These are phyloP conservation scores for Lepisosteus oculatus DNA, from an alignment of 2,113 vertebrate genomes.

Conservation along the genomic window DNA sequence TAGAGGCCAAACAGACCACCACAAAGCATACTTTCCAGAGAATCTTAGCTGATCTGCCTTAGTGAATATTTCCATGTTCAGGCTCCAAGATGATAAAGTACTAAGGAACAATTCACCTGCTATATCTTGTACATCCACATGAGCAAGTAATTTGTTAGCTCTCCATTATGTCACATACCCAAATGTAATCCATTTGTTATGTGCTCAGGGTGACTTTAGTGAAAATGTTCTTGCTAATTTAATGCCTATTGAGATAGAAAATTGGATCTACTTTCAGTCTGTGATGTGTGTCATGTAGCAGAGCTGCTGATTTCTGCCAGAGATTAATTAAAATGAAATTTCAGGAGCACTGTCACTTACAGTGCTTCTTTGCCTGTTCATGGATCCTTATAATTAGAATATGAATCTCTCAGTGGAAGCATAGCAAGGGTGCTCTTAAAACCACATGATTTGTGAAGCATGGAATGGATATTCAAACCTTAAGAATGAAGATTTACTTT, in stretches of 20 bases:
- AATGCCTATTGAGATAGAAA: constrained; percentile 70
- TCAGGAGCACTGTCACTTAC: constrained; percentile 41
- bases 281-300: constrained; percentile 44
- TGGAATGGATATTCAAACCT: constrained; percentile 3
- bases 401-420: constrained; percentile 35
- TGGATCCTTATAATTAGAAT: constrained; percentile 61
- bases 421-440: background rate
- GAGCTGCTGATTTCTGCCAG: constrained; percentile 51
- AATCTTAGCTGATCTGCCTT: background rate
- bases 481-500: background rate
- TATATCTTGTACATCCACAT: constrained; percentile 14
- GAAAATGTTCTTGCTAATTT: constrained; percentile 67
- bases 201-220: constrained; percentile 49
- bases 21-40: background rate
- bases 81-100: constrained; percentile 22
- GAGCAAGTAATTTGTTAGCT: constrained; percentile 48
- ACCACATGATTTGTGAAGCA: constrained; percentile 34
- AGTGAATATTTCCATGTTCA: constrained; percentile 20
- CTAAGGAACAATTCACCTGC: constrained; percentile 32
- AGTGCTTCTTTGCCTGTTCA: constrained; percentile 45
- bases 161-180: constrained; percentile 49
- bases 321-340: constrained; percentile 71
- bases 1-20: background rate
- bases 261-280: constrained; percentile 62
- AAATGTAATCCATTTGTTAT: constrained; percentile 60